Evolutionary conservation across 2,888 invertebrate genomes (phyloP).

Genomic region (Cerceris ruficornis): DNA sequence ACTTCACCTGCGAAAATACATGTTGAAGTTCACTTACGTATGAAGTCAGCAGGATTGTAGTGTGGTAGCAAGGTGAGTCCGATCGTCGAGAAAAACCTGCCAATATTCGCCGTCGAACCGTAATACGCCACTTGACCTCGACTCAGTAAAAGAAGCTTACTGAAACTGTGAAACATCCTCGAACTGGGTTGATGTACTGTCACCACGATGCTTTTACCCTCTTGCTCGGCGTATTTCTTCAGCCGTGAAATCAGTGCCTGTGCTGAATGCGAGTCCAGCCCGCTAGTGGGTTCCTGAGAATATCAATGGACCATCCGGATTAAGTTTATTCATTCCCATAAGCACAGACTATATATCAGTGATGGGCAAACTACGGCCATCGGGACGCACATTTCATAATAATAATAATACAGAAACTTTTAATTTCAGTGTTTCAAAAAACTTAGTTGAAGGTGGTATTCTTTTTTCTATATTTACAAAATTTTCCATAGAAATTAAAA

Average conservation of each 20-base stretch:
- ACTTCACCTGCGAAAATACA: neutral
- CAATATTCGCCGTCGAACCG: constrained; percentile 88
- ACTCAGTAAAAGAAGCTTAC: constrained; percentile 87
- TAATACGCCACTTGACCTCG: constrained; percentile 90
- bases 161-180: constrained; percentile 92
- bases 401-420: too few relatives aligned
- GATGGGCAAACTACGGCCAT: neutral
- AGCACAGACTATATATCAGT: neutral
- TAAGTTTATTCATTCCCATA: neutral
- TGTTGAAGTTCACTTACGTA: constrained; percentile 84
- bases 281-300: constrained; percentile 90
- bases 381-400: too few relatives aligned
- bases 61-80: constrained; percentile 89
- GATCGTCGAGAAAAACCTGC: constrained; percentile 88
- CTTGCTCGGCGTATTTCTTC: constrained; percentile 88
- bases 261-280: constrained; percentile 91
- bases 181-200: constrained; percentile 93
- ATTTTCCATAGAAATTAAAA: too few relatives aligned
- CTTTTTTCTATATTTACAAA: too few relatives aligned
- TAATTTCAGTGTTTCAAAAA: too few relatives aligned
- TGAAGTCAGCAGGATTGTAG: constrained; percentile 93
- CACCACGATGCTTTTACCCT: constrained; percentile 90
- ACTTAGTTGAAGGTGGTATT: too few relatives aligned
- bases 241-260: constrained; percentile 88
- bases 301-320: neutral